phyloP scores from a whole-genome alignment of 1,140 invertebrate species.

The Cecropterus lyciades region DNA sequence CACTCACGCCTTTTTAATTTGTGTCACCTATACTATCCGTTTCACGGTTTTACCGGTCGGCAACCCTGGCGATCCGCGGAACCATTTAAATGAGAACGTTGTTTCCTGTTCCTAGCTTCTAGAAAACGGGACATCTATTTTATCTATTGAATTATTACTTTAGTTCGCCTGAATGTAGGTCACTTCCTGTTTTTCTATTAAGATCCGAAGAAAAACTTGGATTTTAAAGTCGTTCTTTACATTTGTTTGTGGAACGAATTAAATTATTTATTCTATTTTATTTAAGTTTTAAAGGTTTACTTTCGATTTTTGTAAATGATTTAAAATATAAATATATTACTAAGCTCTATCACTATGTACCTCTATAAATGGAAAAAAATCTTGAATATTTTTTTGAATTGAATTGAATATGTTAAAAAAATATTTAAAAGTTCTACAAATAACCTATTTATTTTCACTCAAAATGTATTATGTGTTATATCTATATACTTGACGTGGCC shows the following conservation, averaged over 20 bases:
- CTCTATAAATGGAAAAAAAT: too few species aligned
- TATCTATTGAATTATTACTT: slow-evolving; percentile 55
- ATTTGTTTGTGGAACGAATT: not conserved
- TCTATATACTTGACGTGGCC: too few species aligned
- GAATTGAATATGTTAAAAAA: too few species aligned
- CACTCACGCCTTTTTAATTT: too few species aligned
- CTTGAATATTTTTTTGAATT: too few species aligned
- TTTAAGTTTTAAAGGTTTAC: not conserved
- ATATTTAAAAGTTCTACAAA: too few species aligned
- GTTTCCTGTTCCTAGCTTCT: slow-evolving; percentile 44
- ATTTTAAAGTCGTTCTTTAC: slow-evolving; percentile 7
- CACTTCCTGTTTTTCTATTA: slow-evolving; percentile 32
- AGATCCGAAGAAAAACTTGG: not conserved
- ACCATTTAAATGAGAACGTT: slow-evolving; percentile 71
- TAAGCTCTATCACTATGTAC: too few species aligned
- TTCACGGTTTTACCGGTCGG: not conserved
- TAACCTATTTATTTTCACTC: too few species aligned
- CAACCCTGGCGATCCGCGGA: slow-evolving; percentile 29
- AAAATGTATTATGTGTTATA: too few species aligned
- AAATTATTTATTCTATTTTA: not conserved
- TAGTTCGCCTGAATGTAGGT: slow-evolving; percentile 30
- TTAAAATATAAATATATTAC: too few species aligned
- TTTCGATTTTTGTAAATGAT: too few species aligned
- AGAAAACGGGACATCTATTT: slow-evolving; percentile 48
- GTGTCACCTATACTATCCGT: too few species aligned